Conservation (phyloP, 2,888 invertebrate genomes). For the Callosobruchus maculatus region DNA sequence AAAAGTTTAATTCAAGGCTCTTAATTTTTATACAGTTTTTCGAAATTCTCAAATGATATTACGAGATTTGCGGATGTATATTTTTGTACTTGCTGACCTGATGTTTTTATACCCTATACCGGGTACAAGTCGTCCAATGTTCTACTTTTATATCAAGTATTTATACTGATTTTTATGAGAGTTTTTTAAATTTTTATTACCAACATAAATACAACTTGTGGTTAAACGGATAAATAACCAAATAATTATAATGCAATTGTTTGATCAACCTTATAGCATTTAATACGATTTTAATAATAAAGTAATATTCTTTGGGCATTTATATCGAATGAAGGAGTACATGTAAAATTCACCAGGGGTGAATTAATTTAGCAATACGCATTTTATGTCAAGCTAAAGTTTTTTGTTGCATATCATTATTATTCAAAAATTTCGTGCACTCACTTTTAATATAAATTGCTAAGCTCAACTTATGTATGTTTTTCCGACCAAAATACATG, state of each 20-base stretch:
- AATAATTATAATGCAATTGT: slow-evolving; percentile 46
- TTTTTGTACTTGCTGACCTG: neutral
- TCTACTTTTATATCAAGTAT: slow-evolving; percentile 49
- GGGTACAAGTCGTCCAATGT: slow-evolving; percentile 41
- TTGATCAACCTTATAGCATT: slow-evolving; percentile 47
- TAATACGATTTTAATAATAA: slow-evolving; percentile 49
- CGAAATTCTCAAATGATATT: neutral
- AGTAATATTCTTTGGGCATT: slow-evolving; percentile 45
- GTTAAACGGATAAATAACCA: slow-evolving; percentile 31
- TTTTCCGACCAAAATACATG: no score
- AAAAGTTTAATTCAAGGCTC: no score
- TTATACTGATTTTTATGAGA: slow-evolving; percentile 49
- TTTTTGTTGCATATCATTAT: no score
- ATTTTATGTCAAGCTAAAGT: no score
- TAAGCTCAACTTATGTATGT: no score
- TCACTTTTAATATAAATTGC: no score
- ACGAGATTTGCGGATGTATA: neutral
- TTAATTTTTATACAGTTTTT: neutral
- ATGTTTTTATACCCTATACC: slow-evolving; percentile 12
- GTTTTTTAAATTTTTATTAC: slow-evolving; percentile 48
- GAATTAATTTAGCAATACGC: neutral
- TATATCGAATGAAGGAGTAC: slow-evolving; percentile 18
- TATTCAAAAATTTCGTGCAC: no score
- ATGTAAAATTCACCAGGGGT: slow-evolving; percentile 13
- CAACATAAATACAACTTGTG: slow-evolving; percentile 36